These are phyloP conservation scores for Odontamblyopus lacepedii DNA, from an alignment of 2,797 vertebrate species.

Conservation along the genomic window DNA sequence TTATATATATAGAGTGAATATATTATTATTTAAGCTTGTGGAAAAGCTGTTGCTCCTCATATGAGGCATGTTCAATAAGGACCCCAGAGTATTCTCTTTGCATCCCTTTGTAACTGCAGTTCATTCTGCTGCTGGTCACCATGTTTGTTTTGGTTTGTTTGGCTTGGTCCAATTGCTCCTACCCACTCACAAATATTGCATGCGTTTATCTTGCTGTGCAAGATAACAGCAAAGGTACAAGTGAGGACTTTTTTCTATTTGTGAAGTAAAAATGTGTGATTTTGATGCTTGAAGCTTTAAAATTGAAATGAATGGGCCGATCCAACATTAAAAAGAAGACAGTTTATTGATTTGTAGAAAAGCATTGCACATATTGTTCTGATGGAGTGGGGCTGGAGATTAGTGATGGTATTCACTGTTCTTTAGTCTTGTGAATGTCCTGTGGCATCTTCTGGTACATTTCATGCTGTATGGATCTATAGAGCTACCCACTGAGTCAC, in stretches of 20 bases:
- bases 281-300: neutral
- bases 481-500: slow-evolving; percentile 20
- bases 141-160: too few relatives aligned
- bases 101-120: too few relatives aligned
- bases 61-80: too few relatives aligned
- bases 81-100: too few relatives aligned
- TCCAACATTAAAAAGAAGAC: neutral
- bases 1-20: too few relatives aligned
- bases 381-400: neutral
- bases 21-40: too few relatives aligned
- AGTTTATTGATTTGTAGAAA: neutral
- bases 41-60: too few relatives aligned
- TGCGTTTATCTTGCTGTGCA: neutral
- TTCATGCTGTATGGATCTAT: slow-evolving; percentile 18
- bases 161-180: neutral
- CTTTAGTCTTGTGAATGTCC: neutral
- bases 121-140: too few relatives aligned
- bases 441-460: slow-evolving; percentile 7
- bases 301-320: neutral
- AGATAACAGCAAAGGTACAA: neutral
- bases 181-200: neutral
- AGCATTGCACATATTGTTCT: slow-evolving; percentile 3
- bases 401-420: neutral
- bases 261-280: neutral
- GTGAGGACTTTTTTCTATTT: neutral